Evolutionary conservation across 2,113 vertebrate genomes (phyloP).

Genomic region (Anoura caudifer): DNA sequence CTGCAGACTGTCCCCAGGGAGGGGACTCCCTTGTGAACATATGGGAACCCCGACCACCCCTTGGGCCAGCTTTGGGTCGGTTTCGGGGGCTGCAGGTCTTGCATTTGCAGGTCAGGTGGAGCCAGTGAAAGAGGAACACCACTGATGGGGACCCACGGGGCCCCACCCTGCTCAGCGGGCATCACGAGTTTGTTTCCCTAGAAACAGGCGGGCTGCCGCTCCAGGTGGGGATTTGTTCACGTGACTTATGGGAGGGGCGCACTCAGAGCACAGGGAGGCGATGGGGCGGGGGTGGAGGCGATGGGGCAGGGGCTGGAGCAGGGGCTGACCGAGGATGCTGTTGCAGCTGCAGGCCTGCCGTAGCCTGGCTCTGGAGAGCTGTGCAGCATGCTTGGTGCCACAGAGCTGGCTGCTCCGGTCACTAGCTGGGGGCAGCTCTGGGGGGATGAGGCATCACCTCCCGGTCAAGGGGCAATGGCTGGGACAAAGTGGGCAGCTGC

Average conservation of each 20-base stretch:
- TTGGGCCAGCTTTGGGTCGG: fast-evolving
- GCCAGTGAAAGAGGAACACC: fast-evolving
- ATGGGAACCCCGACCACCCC: not conserved
- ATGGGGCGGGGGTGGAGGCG: fast-evolving
- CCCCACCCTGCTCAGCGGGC: not conserved
- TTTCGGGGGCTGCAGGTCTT: not conserved
- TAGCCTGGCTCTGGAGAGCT: no score
- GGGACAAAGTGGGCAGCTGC: not conserved
- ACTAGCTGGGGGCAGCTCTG: not conserved
- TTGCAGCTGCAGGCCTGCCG: no score
- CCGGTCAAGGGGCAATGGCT: not conserved
- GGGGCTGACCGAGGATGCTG: not conserved
- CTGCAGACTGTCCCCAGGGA: not conserved
- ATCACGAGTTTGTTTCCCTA: no score
- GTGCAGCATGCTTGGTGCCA: fast-evolving
- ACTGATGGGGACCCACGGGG: not conserved
- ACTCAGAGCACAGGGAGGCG: not conserved
- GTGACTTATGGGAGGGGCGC: fast-evolving
- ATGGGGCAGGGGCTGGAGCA: fast-evolving
- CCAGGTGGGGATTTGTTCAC: not conserved
- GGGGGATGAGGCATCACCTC: not conserved
- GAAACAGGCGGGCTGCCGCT: not conserved
- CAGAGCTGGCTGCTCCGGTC: not conserved
- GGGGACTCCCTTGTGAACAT: not conserved
- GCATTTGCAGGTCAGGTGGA: not conserved